phyloP scores from a whole-genome alignment of 2,113 vertebrate species.

The Cyanoramphus novaezelandiae region DNA sequence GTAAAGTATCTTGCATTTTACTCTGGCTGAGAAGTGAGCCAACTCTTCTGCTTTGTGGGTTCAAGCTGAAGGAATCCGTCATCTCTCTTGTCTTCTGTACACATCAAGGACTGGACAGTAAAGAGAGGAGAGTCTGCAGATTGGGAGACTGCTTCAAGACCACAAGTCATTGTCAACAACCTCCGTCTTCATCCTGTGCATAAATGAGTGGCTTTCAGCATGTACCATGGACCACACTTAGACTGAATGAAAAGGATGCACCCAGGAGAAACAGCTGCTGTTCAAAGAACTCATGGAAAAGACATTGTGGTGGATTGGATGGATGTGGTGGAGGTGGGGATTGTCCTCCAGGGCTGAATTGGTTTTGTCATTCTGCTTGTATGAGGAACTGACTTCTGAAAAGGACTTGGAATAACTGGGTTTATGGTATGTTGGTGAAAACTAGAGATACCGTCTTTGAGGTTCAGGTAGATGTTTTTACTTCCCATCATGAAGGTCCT shows the following conservation, averaged over 20 bases:
- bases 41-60: not conserved
- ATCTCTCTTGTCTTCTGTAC: not conserved
- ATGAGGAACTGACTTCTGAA: not conserved
- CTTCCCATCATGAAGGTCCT: not conserved
- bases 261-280: not conserved
- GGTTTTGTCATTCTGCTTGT: not conserved
- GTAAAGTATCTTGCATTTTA: not conserved
- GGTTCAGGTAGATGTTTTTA: not conserved
- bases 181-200: not conserved
- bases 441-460: not conserved
- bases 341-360: not conserved
- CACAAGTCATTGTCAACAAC: fast-evolving
- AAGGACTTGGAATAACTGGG: not conserved
- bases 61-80: not conserved
- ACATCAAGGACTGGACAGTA: not conserved
- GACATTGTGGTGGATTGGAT: not conserved
- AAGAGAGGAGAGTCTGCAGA: not conserved
- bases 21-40: not conserved
- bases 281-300: not conserved
- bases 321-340: not conserved
- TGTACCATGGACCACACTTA: not conserved
- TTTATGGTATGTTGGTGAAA: not conserved
- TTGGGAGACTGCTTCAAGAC: not conserved
- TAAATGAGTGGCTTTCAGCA: not conserved
- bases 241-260: not conserved